A percentile compares a stretch with the other conserved stretches of the same genome.
These are phyloP conservation scores for Chaetodon auriga DNA, from an alignment of 2,113 vertebrate genomes.

Conservation along the genomic window DNA sequence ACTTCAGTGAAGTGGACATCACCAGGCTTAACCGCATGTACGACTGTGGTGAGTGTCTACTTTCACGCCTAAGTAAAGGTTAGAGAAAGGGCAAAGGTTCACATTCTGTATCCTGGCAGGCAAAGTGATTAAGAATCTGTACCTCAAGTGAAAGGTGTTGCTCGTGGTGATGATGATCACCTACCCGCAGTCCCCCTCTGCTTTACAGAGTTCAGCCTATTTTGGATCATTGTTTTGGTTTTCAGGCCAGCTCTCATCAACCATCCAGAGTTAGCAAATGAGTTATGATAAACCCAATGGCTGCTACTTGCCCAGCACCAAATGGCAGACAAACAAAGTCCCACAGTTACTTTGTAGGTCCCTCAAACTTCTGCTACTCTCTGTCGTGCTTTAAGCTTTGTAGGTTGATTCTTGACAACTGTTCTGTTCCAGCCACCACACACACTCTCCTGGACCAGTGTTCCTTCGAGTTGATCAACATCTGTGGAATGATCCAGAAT, in stretches of 20 bases:
- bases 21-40: conserved; percentile 94
- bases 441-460: conserved; percentile 93
- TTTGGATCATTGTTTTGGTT: no score
- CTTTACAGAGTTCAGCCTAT: no score
- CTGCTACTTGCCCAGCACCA: no score
- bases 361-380: neutral
- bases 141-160: no score
- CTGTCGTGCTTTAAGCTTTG: no score
- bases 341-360: neutral
- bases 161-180: no score
- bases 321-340: neutral
- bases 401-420: neutral
- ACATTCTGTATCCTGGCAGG: no score
- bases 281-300: no score
- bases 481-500: conserved; percentile 94
- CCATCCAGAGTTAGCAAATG: no score
- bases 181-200: no score
- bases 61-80: neutral
- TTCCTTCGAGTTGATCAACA: conserved; percentile 90
- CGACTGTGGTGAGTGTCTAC: conserved; percentile 90
- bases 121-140: neutral
- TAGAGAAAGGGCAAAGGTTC: neutral
- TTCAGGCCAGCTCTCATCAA: no score
- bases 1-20: conserved; percentile 89
- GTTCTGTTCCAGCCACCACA: conserved; percentile 82